These are phyloP conservation scores for Escarpia spicata DNA, from an alignment of 2,888 invertebrate species.

Conservation along the genomic window DNA sequence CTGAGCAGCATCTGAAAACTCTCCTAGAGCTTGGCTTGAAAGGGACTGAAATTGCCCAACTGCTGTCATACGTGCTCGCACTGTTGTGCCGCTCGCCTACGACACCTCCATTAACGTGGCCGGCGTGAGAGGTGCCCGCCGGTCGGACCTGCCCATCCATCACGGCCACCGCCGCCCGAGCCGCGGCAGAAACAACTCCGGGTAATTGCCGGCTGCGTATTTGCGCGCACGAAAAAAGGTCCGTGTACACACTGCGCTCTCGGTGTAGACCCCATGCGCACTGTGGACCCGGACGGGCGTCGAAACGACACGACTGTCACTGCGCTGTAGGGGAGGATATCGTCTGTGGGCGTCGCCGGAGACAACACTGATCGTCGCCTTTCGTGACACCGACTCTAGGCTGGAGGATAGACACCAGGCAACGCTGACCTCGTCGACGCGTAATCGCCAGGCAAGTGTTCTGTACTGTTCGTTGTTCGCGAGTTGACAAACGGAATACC, in stretches of 20 bases:
- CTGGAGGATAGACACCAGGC: background rate
- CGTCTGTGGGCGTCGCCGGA: background rate
- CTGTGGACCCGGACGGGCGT: background rate
- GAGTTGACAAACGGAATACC: background rate
- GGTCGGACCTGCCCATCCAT: background rate
- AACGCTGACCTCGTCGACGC: background rate
- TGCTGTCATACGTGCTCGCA: no score
- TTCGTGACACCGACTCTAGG: background rate
- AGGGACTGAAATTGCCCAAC: no score
- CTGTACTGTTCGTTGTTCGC: background rate
- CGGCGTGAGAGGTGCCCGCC: background rate
- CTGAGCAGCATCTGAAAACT: no score
- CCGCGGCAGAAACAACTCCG: background rate
- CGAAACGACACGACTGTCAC: background rate
- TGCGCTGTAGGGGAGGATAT: background rate
- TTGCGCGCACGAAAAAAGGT: background rate
- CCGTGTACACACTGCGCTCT: background rate
- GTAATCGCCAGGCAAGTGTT: background rate
- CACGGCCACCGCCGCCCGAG: background rate
- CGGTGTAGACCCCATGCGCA: background rate
- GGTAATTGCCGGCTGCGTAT: constrained; percentile 6
- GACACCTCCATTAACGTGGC: background rate
- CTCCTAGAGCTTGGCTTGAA: no score
- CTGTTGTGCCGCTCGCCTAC: background rate
- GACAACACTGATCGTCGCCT: background rate